Base-by-base conservation (phyloP, 2,888 invertebrate genomes). In the Acrobasis consociella region DNA sequence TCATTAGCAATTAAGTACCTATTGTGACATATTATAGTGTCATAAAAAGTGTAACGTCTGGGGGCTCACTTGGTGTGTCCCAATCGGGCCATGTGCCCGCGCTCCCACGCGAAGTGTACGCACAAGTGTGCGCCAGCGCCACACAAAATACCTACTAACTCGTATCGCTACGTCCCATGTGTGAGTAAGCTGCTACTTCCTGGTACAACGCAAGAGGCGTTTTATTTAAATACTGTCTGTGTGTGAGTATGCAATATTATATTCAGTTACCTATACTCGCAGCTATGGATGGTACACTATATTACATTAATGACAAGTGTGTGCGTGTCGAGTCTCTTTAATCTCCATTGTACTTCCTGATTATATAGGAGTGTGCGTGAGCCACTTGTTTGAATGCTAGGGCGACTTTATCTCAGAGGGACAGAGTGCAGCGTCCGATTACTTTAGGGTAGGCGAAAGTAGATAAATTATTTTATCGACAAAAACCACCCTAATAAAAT, bases 331-430 rank as follows among this genome's bases (percentile, higher is more conserved):
- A 83, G 87, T 86, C 86, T 84, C 86, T 91, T 89, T 90, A 89
- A 90, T 91, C 90, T 90, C 86, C 83, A 89, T 91, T 91, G 90
- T 91, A 91, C 91, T 92, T 92, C 92, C 92, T 92, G 89, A 90
- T 89, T 78, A 78, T 80, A 72, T 66, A 74, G 67, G 50, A 52
- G 91, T 91, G 91, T 90, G 91, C 64, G 91, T 91, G 85, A 88
- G 87, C 88, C 91, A 92, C 91, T 91, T 92, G 92, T 91, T 91
- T 86, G 90, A 90, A 89, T 90, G 90, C 83, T 89, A 86, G 91
- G 92, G 91, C 87, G 86, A 88, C 90, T 90, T 87, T 91, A 90
- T 91, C 91, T 89, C 87, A 78, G 86, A 89, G 91, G 91, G 90
- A 89, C 89, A 86, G 86, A 89, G 91, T 86, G 89, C 90, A 90